These are phyloP conservation scores for Caenorhabditis auriculariae DNA, from an alignment of 2,888 invertebrate genomes.

Conservation along the genomic window DNA sequence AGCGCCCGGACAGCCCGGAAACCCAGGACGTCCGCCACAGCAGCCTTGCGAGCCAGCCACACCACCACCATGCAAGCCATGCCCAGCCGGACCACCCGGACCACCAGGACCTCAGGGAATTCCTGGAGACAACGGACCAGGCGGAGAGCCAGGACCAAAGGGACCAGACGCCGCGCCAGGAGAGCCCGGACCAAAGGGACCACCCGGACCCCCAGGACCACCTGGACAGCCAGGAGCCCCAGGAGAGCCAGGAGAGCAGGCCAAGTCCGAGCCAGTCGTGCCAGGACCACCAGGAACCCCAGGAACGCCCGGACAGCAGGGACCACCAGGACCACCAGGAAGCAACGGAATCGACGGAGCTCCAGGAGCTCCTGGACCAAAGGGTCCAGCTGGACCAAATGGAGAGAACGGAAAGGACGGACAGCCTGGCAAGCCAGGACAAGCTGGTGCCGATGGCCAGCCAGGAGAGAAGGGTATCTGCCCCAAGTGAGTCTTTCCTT, in stretches of 20 bases:
- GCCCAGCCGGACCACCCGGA: constrained; percentile 51
- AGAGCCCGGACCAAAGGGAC: constrained; percentile 53
- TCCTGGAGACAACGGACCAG: constrained; percentile 49
- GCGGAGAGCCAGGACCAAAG: constrained; percentile 47
- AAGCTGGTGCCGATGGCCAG: constrained; percentile 42
- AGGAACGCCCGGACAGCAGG: constrained; percentile 45
- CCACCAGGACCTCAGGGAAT: constrained; percentile 52
- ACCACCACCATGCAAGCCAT: constrained; percentile 52
- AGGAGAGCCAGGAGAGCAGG: constrained; percentile 44
- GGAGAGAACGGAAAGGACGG: constrained; percentile 48
- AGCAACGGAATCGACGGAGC: constrained; percentile 46
- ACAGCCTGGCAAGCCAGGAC: constrained; percentile 46
- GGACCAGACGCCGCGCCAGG: constrained; percentile 51
- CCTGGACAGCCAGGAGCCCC: constrained; percentile 48
- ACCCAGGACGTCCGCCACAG: constrained; percentile 52
- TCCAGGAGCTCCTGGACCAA: constrained; percentile 43
- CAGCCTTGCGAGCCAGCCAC: constrained; percentile 48
- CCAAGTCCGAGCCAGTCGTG: constrained; percentile 44
- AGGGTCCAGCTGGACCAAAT: constrained; percentile 44
- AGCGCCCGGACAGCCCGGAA: constrained; percentile 50
- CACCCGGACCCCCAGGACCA: constrained; percentile 45
- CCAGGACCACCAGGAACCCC: constrained; percentile 52
- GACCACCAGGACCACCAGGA: constrained; percentile 49
- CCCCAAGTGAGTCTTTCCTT: constrained; percentile 43
- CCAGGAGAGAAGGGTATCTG: constrained; percentile 51